These are phyloP conservation scores for Hipposideros armiger DNA, from an alignment of 2,113 vertebrate genomes.

Conservation along the genomic window DNA sequence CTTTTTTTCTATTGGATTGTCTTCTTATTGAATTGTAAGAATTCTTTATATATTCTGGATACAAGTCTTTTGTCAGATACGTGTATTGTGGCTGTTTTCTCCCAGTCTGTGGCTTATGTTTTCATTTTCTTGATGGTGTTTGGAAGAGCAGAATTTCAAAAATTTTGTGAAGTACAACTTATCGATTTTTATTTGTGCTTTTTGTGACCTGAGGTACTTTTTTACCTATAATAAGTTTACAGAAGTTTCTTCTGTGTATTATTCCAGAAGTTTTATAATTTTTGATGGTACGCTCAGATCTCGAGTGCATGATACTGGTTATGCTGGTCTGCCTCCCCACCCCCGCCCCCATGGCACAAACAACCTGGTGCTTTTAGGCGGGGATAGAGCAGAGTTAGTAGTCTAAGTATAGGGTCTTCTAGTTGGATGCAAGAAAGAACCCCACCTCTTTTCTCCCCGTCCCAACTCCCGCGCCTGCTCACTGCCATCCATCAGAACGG, in stretches of 20 bases:
- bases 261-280: not conserved
- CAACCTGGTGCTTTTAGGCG: not conserved
- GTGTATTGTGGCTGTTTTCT: not conserved
- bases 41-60: not conserved
- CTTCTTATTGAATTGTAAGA: not conserved
- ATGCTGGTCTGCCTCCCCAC: too few species aligned
- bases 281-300: not conserved
- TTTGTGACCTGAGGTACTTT: not conserved
- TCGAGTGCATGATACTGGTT: not conserved
- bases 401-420: not conserved
- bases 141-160: not conserved
- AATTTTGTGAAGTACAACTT: not conserved
- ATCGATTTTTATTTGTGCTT: not conserved
- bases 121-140: not conserved
- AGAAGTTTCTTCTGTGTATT: not conserved
- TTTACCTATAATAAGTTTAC: not conserved
- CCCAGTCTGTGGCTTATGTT: not conserved
- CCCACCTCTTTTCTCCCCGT: not conserved
- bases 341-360: fast-evolving
- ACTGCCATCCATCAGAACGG: too few species aligned
- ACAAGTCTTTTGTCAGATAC: not conserved
- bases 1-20: not conserved
- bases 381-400: not conserved
- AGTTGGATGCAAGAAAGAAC: not conserved
- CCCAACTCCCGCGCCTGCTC: fast-evolving